A percentile compares a stretch with the other conserved stretches of the same genome.
Conservation (phyloP, 1,140 invertebrate species). For the Tetramorium simillimum region DNA sequence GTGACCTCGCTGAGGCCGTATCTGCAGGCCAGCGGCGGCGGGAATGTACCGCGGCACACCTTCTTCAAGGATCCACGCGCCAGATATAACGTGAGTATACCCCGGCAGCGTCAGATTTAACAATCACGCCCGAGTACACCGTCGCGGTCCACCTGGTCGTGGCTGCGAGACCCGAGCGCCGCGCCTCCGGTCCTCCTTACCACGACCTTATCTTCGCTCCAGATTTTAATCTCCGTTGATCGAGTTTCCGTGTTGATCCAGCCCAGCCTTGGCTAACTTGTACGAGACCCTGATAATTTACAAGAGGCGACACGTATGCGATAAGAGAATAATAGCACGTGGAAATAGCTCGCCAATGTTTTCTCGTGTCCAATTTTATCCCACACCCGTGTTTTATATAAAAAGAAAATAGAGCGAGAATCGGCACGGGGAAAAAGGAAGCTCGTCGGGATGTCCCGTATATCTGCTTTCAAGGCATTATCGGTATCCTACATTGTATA, state of each 20-base stretch:
- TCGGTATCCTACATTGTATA: constrained; percentile 6
- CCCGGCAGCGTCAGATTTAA: not conserved
- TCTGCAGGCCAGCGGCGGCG: constrained; percentile 85
- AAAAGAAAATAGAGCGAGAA: not conserved
- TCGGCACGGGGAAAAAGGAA: not conserved
- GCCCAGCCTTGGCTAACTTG: not conserved
- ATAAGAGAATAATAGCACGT: not conserved
- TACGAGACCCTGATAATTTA: not conserved
- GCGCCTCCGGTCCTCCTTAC: not conserved
- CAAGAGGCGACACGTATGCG: not conserved
- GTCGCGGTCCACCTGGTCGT: not conserved
- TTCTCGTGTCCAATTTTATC: not conserved
- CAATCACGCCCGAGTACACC: not conserved
- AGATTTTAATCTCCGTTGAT: constrained; percentile 5
- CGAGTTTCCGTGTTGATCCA: constrained; percentile 14
- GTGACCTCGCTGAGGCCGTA: constrained; percentile 88
- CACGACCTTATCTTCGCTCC: not conserved
- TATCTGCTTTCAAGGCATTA: constrained; percentile 19
- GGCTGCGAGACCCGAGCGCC: not conserved
- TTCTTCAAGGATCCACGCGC: constrained; percentile 90
- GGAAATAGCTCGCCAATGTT: not conserved
- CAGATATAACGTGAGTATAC: constrained; percentile 90
- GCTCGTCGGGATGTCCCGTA: not conserved
- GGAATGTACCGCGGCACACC: constrained; percentile 88
- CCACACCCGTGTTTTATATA: not conserved